These are phyloP conservation scores for Pinna nobilis DNA, from an alignment of 1,140 invertebrate genomes.

Conservation along the genomic window DNA sequence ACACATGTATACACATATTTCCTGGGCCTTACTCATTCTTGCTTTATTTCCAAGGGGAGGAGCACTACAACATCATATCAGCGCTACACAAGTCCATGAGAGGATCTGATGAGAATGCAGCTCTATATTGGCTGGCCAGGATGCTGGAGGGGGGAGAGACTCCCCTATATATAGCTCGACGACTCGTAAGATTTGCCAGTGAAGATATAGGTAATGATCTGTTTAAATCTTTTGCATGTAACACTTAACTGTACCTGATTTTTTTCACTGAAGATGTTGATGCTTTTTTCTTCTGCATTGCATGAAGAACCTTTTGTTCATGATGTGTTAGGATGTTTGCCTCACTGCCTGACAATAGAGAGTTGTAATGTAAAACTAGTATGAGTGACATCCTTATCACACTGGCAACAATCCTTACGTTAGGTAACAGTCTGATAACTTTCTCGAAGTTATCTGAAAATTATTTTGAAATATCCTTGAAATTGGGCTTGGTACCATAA, in stretches of 20 bases:
- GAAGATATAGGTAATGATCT: slow-evolving; percentile 82
- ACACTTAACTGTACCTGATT: too few relatives aligned
- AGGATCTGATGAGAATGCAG: slow-evolving; percentile 86
- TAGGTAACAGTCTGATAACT: too few relatives aligned
- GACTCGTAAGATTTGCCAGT: slow-evolving; percentile 84
- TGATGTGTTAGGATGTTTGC: not conserved
- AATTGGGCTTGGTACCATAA: too few relatives aligned
- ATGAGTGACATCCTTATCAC: too few relatives aligned
- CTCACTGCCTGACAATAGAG: too few relatives aligned
- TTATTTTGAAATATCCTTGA: too few relatives aligned
- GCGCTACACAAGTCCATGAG: slow-evolving; percentile 91
- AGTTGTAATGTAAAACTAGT: too few relatives aligned
- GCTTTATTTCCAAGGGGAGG: slow-evolving; percentile 78
- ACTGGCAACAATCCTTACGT: too few relatives aligned
- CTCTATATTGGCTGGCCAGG: slow-evolving; percentile 88
- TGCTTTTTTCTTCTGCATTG: too few relatives aligned
- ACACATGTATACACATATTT: not conserved
- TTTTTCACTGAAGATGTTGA: too few relatives aligned
- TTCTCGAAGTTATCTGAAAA: too few relatives aligned
- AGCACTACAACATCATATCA: slow-evolving; percentile 89
- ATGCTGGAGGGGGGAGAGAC: slow-evolving; percentile 90
- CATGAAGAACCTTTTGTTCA: not conserved
- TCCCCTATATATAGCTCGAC: slow-evolving; percentile 86
- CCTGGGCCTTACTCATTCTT: not conserved
- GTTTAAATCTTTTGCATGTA: not conserved